Percentiles rank a stretch among this genome's conserved stretches.
These are phyloP conservation scores for Torymus aiolomorphi DNA, from an alignment of 2,888 invertebrate genomes.

Conservation along the genomic window DNA sequence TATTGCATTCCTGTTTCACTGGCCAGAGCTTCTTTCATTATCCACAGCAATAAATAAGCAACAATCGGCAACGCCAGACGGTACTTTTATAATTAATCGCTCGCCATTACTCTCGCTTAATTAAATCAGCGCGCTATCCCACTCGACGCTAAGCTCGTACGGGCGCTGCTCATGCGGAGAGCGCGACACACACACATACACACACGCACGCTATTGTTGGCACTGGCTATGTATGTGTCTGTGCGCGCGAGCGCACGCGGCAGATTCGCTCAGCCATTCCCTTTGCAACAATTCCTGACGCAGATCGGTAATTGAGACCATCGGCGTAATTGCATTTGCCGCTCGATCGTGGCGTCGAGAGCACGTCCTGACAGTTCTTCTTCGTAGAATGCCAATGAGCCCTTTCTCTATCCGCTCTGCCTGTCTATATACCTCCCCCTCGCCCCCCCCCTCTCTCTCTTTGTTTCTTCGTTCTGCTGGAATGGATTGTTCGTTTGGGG, in stretches of 20 bases:
- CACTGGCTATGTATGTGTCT: not conserved
- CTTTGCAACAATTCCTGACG: constrained; percentile 67
- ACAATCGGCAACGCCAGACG: no score
- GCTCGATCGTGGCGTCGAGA: constrained; percentile 60
- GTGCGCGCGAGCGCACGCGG: not conserved
- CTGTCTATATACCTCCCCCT: not conserved
- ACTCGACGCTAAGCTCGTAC: not conserved
- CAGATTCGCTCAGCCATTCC: constrained; percentile 55
- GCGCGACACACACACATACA: not conserved
- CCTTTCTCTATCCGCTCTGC: not conserved
- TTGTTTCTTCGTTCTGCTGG: no score
- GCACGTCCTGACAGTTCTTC: constrained; percentile 64
- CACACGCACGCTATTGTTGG: no score
- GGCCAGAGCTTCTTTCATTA: no score
- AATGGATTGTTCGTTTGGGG: no score
- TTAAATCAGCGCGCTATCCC: constrained; percentile 1
- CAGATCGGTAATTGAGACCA: constrained; percentile 69
- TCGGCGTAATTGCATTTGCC: constrained; percentile 68
- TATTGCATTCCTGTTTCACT: no score
- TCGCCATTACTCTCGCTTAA: not conserved
- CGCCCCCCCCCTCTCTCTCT: not conserved
- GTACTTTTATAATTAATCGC: no score
- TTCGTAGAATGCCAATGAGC: constrained; percentile 66
- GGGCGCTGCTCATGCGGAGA: not conserved
- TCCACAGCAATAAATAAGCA: no score